These are phyloP conservation scores for Betta splendens DNA, from an alignment of 2,797 vertebrate species.

Conservation along the genomic window DNA sequence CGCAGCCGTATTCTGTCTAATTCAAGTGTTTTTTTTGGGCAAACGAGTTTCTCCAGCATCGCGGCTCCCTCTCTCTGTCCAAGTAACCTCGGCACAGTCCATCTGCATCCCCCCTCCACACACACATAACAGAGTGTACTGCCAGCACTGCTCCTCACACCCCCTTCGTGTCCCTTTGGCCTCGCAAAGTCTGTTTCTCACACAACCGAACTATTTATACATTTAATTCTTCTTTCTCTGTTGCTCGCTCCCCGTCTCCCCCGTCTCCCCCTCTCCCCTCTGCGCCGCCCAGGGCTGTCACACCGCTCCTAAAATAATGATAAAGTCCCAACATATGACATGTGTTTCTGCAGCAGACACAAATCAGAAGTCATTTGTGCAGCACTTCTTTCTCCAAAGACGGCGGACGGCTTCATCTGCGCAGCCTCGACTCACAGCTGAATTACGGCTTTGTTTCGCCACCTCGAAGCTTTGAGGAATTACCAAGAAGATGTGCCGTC, in stretches of 20 bases:
- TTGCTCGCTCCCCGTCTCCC: slow-evolving; percentile 19
- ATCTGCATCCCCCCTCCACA: slow-evolving; percentile 62
- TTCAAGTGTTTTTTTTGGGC: slow-evolving; percentile 48
- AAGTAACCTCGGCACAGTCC: slow-evolving; percentile 73
- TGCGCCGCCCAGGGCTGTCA: slow-evolving; percentile 24
- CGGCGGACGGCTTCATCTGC: slow-evolving; percentile 11
- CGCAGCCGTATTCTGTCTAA: too few species aligned
- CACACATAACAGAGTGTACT: slow-evolving; percentile 64
- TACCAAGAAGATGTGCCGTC: slow-evolving; percentile 1
- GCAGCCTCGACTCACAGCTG: background rate
- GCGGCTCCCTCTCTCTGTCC: slow-evolving; percentile 66
- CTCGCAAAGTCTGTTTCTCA: slow-evolving; percentile 72
- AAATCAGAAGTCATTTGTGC: slow-evolving; percentile 6
- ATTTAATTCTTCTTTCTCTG: slow-evolving; percentile 27
- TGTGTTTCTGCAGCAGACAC: slow-evolving; percentile 11
- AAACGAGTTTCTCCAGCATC: slow-evolving; percentile 62
- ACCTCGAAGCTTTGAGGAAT: slow-evolving; percentile 19
- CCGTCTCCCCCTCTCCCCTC: slow-evolving; percentile 13
- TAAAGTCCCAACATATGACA: slow-evolving; percentile 30
- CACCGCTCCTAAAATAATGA: slow-evolving; percentile 32
- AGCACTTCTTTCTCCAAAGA: background rate
- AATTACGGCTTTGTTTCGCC: background rate
- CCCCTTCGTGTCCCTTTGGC: slow-evolving; percentile 68
- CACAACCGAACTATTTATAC: slow-evolving; percentile 63
- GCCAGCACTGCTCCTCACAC: slow-evolving; percentile 74